phyloP scores from a whole-genome alignment of 2,797 vertebrate genomes.

The Okamejei kenojei region DNA sequence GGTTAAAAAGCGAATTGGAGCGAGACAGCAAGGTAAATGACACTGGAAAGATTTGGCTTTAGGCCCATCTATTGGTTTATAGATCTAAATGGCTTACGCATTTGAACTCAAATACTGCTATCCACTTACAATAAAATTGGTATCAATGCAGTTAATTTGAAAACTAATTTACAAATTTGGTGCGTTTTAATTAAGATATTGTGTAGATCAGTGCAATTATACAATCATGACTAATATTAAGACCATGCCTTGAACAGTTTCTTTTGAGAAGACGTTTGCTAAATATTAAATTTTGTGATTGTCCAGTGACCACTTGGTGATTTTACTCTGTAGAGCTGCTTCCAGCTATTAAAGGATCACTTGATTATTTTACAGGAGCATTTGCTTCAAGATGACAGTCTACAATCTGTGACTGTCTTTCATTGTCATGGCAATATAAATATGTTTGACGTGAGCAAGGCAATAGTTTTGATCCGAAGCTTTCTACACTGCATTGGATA shows the following conservation, averaged over 20 bases:
- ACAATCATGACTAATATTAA: too few relatives aligned
- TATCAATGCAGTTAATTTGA: neutral
- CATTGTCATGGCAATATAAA: neutral
- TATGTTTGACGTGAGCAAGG: neutral
- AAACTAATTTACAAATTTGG: neutral
- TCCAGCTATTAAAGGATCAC: neutral
- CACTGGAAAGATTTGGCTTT: neutral
- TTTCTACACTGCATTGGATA: neutral
- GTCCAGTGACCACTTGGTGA: neutral
- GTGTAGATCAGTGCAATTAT: too few relatives aligned
- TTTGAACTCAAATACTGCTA: neutral
- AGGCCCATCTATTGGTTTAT: neutral
- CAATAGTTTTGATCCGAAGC: neutral
- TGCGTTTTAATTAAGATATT: too few relatives aligned
- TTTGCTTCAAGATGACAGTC: neutral
- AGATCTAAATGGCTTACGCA: neutral
- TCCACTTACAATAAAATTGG: neutral
- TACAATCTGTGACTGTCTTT: neutral
- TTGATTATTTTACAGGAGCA: neutral
- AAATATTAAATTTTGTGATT: neutral
- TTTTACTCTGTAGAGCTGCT: neutral
- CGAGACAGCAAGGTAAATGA: constrained; percentile 88
- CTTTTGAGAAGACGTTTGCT: neutral
- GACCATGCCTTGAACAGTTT: neutral
- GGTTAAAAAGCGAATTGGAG: constrained; percentile 97